Conservation (phyloP, 1,140 invertebrate species). For the Leptinotarsa texana region DNA sequence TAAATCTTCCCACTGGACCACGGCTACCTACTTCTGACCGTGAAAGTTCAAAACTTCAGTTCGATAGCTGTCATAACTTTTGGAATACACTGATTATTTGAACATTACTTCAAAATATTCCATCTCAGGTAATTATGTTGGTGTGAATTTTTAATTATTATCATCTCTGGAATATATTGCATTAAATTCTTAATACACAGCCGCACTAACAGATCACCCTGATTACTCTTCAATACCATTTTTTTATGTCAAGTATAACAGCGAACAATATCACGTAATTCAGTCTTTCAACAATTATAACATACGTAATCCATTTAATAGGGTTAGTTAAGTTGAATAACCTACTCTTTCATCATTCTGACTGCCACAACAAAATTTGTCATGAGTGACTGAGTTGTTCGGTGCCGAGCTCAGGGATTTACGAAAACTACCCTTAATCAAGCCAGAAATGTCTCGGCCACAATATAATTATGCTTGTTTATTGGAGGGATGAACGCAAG, state of each 20-base stretch:
- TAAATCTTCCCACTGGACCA: too few relatives aligned
- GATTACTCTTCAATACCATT: neutral
- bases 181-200: neutral
- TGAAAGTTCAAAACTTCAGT: too few relatives aligned
- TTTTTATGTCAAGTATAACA: neutral
- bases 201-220: neutral
- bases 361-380: neutral
- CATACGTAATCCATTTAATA: neutral
- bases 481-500: slow-evolving; percentile 18
- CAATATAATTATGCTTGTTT: slow-evolving; percentile 26
- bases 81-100: too few relatives aligned
- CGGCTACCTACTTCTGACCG: too few relatives aligned
- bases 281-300: neutral
- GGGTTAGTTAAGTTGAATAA: neutral
- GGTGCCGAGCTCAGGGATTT: neutral
- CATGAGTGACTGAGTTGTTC: neutral
- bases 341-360: neutral
- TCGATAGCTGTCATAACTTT: too few relatives aligned
- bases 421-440: slow-evolving; percentile 21
- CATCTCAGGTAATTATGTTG: too few relatives aligned
- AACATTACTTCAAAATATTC: too few relatives aligned
- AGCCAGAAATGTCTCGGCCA: slow-evolving; percentile 13
- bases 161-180: too few relatives aligned
- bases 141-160: too few relatives aligned
- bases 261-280: neutral